These are phyloP conservation scores for Nomada fabriciana DNA, from an alignment of 2,888 invertebrate species.

Conservation along the genomic window DNA sequence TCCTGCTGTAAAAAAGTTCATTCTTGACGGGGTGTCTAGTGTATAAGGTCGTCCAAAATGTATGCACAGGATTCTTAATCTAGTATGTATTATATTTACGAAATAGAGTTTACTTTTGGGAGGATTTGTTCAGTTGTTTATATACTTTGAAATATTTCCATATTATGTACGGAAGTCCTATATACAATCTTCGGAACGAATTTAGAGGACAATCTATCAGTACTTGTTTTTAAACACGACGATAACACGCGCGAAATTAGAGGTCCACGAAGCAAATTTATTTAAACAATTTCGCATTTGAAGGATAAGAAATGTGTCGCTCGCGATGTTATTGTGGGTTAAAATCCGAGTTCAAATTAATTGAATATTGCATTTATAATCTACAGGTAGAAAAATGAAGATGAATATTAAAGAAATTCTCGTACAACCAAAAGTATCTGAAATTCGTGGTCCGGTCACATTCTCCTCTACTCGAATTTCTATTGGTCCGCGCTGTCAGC, in stretches of 20 bases:
- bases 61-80: neutral
- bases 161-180: too few species aligned
- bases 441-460: conserved; percentile 37
- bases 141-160: too few species aligned
- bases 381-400: neutral
- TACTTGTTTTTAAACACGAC: too few species aligned
- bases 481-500: conserved; percentile 74
- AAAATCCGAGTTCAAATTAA: neutral
- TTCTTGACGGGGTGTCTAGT: neutral
- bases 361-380: conserved; percentile 6
- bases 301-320: neutral
- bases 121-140: too few species aligned
- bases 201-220: too few species aligned
- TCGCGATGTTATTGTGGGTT: neutral
- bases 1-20: conserved; percentile 3
- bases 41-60: neutral
- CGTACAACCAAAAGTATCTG: neutral
- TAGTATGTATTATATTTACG: too few species aligned
- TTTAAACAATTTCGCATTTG: neutral
- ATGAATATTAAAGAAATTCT: neutral
- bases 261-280: neutral
- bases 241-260: neutral
- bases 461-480: conserved; percentile 52
- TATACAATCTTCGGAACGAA: too few species aligned
- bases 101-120: too few species aligned